These are phyloP conservation scores for Lophius americanus DNA, from an alignment of 2,797 vertebrate species.

Conservation along the genomic window DNA sequence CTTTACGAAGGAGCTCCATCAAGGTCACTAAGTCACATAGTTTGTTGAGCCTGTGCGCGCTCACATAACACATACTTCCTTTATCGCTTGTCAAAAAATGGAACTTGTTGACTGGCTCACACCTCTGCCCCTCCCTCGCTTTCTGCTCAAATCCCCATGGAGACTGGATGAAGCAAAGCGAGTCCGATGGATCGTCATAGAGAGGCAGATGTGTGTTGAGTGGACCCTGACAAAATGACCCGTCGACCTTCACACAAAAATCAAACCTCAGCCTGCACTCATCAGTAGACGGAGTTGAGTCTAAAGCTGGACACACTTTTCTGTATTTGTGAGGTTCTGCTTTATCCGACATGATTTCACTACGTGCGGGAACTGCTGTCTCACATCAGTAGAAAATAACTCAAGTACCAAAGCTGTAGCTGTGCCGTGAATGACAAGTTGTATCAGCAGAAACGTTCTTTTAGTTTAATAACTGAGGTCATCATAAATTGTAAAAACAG, in stretches of 20 bases:
- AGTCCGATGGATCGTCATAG: constrained; percentile 33
- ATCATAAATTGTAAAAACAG: background rate
- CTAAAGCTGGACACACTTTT: constrained; percentile 23
- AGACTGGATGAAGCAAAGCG: constrained; percentile 46
- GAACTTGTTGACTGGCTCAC: constrained; percentile 57
- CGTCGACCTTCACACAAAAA: constrained; percentile 53
- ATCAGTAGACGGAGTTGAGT: constrained; percentile 41
- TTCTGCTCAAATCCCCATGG: constrained; percentile 64
- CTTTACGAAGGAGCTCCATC: constrained; percentile 66
- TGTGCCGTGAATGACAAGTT: constrained; percentile 9
- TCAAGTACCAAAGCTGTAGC: constrained; percentile 14
- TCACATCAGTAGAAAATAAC: constrained; percentile 26
- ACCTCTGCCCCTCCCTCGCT: constrained; percentile 7
- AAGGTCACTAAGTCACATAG: constrained; percentile 68
- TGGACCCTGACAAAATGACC: constrained; percentile 62
- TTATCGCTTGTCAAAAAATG: constrained; percentile 46
- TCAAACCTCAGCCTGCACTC: constrained; percentile 48
- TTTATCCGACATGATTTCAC: too few relatives aligned
- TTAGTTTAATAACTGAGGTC: too few relatives aligned
- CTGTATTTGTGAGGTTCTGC: constrained; percentile 37
- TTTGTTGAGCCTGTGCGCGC: constrained; percentile 42
- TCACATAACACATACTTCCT: constrained; percentile 50
- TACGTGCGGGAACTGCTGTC: too few relatives aligned
- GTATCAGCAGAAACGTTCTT: background rate
- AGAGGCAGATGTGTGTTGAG: constrained; percentile 46